Evolutionary conservation across 2,797 vertebrate genomes (phyloP), one percentile per base, ranked within the genome.

Genomic region (Calcarius lapponicus): DNA sequence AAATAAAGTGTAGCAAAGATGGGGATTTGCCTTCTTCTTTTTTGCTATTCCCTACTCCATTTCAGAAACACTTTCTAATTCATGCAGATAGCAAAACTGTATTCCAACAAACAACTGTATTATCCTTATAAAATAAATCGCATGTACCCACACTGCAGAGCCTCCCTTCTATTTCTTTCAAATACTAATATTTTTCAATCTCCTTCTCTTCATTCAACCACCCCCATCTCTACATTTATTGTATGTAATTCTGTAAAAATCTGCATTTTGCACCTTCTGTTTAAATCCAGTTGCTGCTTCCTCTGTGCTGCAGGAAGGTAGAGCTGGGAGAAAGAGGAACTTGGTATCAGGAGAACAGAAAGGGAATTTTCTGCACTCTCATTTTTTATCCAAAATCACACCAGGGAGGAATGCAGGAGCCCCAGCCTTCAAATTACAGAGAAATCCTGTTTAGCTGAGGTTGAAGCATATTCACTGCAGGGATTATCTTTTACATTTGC

Each of bases 51-150:
- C 48, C 70, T 47, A 20, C 22, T 53, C 47, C 25, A 56, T 78
- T 78, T 86, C 90, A 88, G 53, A 88, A 80, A 56, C 34, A 56
- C 11, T 45, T 93, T 28, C 40, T 62, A 83, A 70, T 88, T 81
- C 53, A 91, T 76, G 86, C 85, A 86, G 88, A 81, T 18, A 78
- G 34, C 15, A 9, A 94, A 91, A 83, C 14, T 75, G 34, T 62
- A 88, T 86, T 94, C 83, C 78, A 95, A 60, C 61, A 78, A 83
- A 88, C 71, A 94, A 80, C 62, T 58, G 38, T 31, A 88, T 93
- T 50, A 85, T 70, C 53, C 80, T 91, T 89, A 82, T 40, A 74
- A 91, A 95, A 75, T 84, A 75, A 67, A 80, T 83, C n/a, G 4
- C 31, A 74, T 7, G 34, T 74, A 86, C 29, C 66, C 80, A 70